These are phyloP conservation scores for Flabesymbios commensalis DNA, from an alignment of 2,888 invertebrate species.

Conservation along the genomic window DNA sequence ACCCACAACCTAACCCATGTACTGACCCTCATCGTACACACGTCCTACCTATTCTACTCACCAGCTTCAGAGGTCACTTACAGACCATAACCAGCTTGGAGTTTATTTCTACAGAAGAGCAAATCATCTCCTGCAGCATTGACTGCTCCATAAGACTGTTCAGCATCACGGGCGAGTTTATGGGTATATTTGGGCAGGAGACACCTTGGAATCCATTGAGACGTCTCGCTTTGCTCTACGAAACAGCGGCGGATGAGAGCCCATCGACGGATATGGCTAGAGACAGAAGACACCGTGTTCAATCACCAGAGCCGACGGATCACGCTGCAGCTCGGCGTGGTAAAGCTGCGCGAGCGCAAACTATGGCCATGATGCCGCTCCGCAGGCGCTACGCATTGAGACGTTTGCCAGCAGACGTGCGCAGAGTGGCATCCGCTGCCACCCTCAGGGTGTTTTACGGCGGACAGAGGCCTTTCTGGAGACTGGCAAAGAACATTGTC, in stretches of 20 bases:
- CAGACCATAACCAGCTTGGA: conserved; percentile 71
- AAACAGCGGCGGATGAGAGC: no score
- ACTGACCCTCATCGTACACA: not conserved
- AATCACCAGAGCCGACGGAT: no score
- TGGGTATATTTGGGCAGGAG: conserved; percentile 78
- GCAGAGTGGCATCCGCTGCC: conserved; percentile 75
- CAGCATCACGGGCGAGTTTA: conserved; percentile 54
- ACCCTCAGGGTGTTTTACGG: conserved; percentile 68
- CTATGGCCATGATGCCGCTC: no score
- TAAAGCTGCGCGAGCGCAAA: no score
- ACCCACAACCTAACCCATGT: conserved; percentile 1
- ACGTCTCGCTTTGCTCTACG: no score
- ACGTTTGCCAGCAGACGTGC: conserved; percentile 79
- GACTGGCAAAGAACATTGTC: conserved; percentile 15
- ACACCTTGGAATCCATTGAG: conserved; percentile 66
- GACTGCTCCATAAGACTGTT: conserved; percentile 69
- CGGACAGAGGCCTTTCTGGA: conserved; percentile 10
- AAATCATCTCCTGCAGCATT: conserved; percentile 72
- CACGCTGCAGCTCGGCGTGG: no score
- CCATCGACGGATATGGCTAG: no score
- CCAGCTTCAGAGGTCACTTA: conserved; percentile 69
- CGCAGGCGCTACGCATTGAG: no score
- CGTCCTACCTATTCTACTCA: conserved; percentile 42
- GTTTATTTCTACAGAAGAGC: conserved; percentile 70
- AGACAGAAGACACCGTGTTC: no score